Conservation (phyloP, 2,888 invertebrate genomes). For the Hirudinaria manillensis region DNA sequence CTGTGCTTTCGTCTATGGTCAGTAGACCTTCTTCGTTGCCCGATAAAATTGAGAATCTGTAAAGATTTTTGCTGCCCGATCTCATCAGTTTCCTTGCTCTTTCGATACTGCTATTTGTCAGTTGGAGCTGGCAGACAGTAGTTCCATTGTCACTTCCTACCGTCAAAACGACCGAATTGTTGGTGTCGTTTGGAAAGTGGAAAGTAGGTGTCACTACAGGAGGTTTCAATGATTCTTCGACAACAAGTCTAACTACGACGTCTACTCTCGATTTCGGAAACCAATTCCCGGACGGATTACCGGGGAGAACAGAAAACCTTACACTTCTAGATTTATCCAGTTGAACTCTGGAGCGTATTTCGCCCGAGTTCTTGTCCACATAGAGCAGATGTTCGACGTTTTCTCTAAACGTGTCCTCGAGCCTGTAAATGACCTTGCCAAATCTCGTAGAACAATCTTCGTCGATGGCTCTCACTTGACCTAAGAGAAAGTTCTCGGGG, state of each 20-base stretch:
- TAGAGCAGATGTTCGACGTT: background rate
- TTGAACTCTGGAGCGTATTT: background rate
- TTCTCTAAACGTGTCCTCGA: background rate
- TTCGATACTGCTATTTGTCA: background rate
- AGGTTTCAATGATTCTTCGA: background rate
- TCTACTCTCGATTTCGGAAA: background rate
- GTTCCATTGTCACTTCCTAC: slow-evolving; percentile 6
- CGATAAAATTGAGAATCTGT: background rate
- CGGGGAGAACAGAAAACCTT: slow-evolving; percentile 6
- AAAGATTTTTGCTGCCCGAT: background rate
- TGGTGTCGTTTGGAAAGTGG: slow-evolving; percentile 9
- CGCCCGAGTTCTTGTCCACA: slow-evolving; percentile 6
- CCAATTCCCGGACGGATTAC: slow-evolving; percentile 18
- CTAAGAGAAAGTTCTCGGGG: background rate
- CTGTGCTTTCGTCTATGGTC: background rate
- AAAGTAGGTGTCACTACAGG: background rate
- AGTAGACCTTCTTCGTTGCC: slow-evolving; percentile 17
- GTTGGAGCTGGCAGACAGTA: background rate
- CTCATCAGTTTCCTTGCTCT: background rate
- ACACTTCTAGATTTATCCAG: background rate
- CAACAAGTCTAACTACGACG: slow-evolving; percentile 1
- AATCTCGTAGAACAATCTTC: slow-evolving; percentile 17
- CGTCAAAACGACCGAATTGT: background rate
- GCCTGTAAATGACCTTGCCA: slow-evolving; percentile 1
- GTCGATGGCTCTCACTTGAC: slow-evolving; percentile 16